Percentiles rank a stretch among this genome's conserved stretches.
phyloP scores from a whole-genome alignment of 2,888 invertebrate genomes.

The Lepidochrysops patricia region DNA sequence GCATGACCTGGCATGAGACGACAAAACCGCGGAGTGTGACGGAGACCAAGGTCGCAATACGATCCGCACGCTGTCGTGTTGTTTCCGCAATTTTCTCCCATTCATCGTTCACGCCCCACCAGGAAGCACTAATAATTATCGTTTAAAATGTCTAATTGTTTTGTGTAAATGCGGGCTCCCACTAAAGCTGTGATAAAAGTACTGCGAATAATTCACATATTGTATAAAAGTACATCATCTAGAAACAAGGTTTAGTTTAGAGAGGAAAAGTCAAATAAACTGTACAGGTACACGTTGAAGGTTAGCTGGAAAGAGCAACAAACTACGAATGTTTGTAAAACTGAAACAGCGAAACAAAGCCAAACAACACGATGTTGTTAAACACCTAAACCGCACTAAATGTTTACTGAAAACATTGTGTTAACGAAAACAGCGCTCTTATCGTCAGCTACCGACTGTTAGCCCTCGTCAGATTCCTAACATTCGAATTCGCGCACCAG shows the following conservation, averaged over 20 bases:
- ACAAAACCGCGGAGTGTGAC: neutral
- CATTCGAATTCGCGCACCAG: no score
- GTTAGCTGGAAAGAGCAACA: neutral
- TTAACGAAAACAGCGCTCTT: no score
- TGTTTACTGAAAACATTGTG: neutral
- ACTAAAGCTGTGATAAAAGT: no score
- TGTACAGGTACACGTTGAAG: neutral
- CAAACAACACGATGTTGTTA: neutral
- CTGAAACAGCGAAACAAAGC: neutral
- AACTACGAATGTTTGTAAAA: neutral
- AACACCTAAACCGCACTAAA: neutral
- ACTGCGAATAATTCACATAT: neutral
- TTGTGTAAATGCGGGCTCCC: neutral
- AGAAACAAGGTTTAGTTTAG: neutral
- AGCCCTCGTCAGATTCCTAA: neutral
- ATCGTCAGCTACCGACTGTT: neutral
- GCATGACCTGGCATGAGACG: neutral
- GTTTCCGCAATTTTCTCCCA: constrained; percentile 33
- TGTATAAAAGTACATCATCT: neutral
- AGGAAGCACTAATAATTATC: constrained; percentile 11
- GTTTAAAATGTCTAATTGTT: neutral
- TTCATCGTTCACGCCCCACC: constrained; percentile 8
- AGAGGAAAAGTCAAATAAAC: neutral
- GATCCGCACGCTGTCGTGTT: constrained; percentile 34
- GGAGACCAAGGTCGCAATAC: constrained; percentile 25